A percentile compares a stretch with the other conserved stretches of the same genome.
Evolutionary conservation across 37 sponge, comb jelly and placozoan genomes (phyloP).

Genomic region (Eunapius fragilis): DNA sequence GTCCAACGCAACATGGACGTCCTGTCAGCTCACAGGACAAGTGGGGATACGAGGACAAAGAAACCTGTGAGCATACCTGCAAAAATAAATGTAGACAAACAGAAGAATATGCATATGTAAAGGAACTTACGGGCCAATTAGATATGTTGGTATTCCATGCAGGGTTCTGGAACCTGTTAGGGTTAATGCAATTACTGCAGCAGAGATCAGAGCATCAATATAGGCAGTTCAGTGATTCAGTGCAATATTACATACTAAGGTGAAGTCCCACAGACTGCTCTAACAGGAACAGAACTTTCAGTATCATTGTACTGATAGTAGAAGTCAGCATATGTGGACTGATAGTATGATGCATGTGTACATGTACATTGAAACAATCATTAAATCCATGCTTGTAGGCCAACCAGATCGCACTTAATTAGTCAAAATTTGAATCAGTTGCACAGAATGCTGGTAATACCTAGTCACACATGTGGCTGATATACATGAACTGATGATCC

Average conservation of each 20-base stretch:
- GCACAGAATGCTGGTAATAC: no score
- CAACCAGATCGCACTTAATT: no score
- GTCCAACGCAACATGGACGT: slow-evolving; percentile 93
- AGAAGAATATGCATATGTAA: no score
- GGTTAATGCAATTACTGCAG: slow-evolving; percentile 31
- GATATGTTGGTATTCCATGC: slow-evolving; percentile 27
- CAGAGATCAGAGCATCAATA: background rate
- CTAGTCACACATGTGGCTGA: no score
- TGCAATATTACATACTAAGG: slow-evolving; percentile 52
- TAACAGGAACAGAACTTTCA: background rate
- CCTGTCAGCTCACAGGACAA: slow-evolving; percentile 81
- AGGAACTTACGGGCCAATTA: slow-evolving; percentile 86
- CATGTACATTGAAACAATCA: background rate
- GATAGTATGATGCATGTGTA: background rate
- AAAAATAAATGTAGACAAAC: background rate
- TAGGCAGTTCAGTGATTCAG: background rate
- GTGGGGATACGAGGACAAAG: slow-evolving; percentile 5
- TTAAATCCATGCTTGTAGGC: no score
- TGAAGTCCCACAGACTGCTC: slow-evolving; percentile 75
- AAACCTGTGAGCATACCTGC: background rate
- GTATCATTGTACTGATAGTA: background rate
- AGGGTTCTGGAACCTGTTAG: background rate
- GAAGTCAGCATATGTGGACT: slow-evolving; percentile 55
- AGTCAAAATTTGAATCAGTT: no score
- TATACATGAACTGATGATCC: no score